phyloP scores from a whole-genome alignment of 2,888 invertebrate genomes.

The Gastracanthus pulcherrimus region DNA sequence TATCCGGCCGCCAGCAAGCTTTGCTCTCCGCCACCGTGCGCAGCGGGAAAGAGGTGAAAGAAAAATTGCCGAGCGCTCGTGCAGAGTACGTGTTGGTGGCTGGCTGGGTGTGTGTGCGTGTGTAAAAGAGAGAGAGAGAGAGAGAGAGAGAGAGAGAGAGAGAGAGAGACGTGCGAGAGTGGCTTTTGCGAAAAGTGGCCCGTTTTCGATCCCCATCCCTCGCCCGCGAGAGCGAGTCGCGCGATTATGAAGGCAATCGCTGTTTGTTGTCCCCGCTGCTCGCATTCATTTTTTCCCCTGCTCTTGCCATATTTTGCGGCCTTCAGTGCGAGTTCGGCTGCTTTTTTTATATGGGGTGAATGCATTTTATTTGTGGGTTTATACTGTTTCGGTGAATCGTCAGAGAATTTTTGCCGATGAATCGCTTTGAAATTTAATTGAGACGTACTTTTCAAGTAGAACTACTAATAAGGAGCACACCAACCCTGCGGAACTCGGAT shows the following conservation, averaged over 20 bases:
- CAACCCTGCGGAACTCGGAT: too few relatives aligned
- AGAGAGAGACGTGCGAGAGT: not conserved
- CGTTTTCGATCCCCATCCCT: not conserved
- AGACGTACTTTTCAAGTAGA: too few relatives aligned
- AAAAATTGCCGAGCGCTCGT: not conserved
- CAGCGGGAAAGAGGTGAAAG: not conserved
- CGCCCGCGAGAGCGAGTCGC: not conserved
- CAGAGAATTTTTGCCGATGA: too few relatives aligned
- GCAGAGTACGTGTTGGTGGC: not conserved
- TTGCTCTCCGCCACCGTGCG: not conserved
- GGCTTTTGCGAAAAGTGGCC: not conserved
- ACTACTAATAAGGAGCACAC: too few relatives aligned
- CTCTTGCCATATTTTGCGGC: not conserved
- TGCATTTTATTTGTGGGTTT: not conserved
- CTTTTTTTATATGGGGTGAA: not conserved
- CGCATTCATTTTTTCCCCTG: not conserved
- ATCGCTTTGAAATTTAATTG: not conserved
- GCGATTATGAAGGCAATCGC: not conserved
- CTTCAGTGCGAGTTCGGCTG: not conserved
- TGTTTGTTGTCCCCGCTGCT: not conserved
- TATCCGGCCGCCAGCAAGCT: not conserved
- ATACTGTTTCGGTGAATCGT: not conserved
- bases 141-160: not conserved
- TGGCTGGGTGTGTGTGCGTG: too few relatives aligned
- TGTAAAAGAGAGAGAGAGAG: not conserved